Conservation (phyloP, 2,113 vertebrate species). For the Oryzias woworae region DNA sequence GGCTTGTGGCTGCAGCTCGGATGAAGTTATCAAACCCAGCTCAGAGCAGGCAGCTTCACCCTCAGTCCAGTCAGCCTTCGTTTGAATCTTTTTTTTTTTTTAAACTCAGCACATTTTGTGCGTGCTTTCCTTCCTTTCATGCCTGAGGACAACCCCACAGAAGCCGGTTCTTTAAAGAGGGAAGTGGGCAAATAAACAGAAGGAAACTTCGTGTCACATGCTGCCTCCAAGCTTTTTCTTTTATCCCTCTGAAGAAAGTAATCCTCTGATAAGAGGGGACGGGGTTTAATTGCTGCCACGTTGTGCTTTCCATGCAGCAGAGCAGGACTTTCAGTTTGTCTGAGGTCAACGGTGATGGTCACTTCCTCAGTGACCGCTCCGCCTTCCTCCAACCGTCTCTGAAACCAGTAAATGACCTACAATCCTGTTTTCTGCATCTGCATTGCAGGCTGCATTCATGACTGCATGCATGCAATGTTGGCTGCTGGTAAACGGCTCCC, state of each 20-base stretch:
- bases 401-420: constrained; percentile 43
- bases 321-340: constrained; percentile 7
- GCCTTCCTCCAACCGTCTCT: constrained; percentile 45
- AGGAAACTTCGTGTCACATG: constrained; percentile 53
- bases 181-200: constrained; percentile 62
- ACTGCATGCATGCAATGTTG: constrained; percentile 19
- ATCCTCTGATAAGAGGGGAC: constrained; percentile 45
- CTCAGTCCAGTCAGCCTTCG: background rate
- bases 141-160: constrained; percentile 25
- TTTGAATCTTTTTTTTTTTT: no score
- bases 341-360: constrained; percentile 33
- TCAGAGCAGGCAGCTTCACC: background rate
- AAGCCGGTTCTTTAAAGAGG: constrained; percentile 41
- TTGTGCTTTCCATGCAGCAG: constrained; percentile 33
- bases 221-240: constrained; percentile 18
- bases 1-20: constrained; percentile 41
- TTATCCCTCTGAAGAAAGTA: constrained; percentile 40
- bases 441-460: constrained; percentile 30
- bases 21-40: constrained; percentile 29
- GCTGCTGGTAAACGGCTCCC: constrained; percentile 14
- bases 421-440: constrained; percentile 35
- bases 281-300: constrained; percentile 63
- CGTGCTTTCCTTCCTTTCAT: background rate
- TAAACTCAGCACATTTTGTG: no score
- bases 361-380: constrained; percentile 54